Percentiles rank a stretch among this genome's conserved stretches.
These are phyloP conservation scores for Gymnoscelis rufifasciata DNA, from an alignment of 2,888 invertebrate genomes.

Conservation along the genomic window DNA sequence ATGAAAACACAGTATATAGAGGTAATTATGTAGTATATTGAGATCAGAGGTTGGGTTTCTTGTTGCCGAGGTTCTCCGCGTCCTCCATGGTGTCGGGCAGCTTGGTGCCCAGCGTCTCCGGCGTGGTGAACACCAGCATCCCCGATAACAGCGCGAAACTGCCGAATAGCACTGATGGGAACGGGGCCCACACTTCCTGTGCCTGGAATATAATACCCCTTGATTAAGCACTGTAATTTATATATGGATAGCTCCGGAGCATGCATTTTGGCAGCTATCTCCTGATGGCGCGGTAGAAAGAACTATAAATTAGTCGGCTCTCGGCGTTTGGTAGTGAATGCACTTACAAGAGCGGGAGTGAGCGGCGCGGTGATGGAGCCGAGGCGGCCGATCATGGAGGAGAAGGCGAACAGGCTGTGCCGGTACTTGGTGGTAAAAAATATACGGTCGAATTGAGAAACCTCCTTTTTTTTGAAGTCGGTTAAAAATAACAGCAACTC, in stretches of 20 bases:
- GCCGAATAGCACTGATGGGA: constrained; percentile 79
- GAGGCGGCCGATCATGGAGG: constrained; percentile 83
- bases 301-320: too few species aligned
- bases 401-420: constrained; percentile 82
- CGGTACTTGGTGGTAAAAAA: constrained; percentile 83
- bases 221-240: too few species aligned
- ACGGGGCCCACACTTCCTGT: constrained; percentile 48
- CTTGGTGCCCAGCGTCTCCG: constrained; percentile 74
- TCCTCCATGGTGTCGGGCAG: constrained; percentile 80
- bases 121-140: constrained; percentile 51
- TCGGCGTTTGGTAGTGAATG: too few species aligned
- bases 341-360: constrained; percentile 81
- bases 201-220: constrained; percentile 34
- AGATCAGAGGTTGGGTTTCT: constrained; percentile 29
- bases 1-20: too few species aligned
- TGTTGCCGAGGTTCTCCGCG: constrained; percentile 59
- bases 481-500: too few species aligned
- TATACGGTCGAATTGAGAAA: too few species aligned
- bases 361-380: constrained; percentile 84
- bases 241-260: too few species aligned
- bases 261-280: too few species aligned
- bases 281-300: too few species aligned
- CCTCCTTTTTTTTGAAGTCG: too few species aligned
- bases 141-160: constrained; percentile 72
- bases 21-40: too few species aligned